These are phyloP conservation scores for Chrysomallon squamiferum DNA, from an alignment of 1,140 invertebrate genomes.

Conservation along the genomic window DNA sequence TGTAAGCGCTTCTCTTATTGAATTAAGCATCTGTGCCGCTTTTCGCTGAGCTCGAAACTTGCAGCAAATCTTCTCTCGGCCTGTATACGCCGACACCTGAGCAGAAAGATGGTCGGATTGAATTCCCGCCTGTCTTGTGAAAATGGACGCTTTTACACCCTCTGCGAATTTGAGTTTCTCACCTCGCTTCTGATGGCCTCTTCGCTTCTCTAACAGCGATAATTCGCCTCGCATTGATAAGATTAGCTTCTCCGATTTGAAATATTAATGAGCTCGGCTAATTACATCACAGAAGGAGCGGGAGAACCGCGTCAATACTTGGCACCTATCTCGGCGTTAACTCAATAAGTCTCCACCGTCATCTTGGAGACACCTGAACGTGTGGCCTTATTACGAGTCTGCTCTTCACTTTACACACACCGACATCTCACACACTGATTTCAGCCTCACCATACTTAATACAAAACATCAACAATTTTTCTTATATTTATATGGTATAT, in stretches of 20 bases:
- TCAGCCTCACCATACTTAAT: too few relatives aligned
- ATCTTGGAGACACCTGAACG: constrained; percentile 3
- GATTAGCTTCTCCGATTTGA: constrained; percentile 42
- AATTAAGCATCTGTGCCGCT: constrained; percentile 7
- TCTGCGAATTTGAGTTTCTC: constrained; percentile 45
- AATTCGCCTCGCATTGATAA: constrained; percentile 37
- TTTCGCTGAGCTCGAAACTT: neutral
- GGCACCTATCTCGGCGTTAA: constrained; percentile 38
- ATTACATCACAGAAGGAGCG: constrained; percentile 40
- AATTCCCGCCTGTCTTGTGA: constrained; percentile 40
- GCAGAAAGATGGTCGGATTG: constrained; percentile 22
- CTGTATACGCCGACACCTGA: constrained; percentile 17
- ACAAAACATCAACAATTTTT: too few relatives aligned
- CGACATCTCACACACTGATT: neutral
- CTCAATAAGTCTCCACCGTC: constrained; percentile 33
- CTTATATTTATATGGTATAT: too few relatives aligned
- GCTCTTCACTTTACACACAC: neutral
- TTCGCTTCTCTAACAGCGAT: constrained; percentile 23
- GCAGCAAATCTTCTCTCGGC: constrained; percentile 1
- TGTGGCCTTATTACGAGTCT: neutral
- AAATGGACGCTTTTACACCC: constrained; percentile 36
- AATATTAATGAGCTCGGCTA: constrained; percentile 44
- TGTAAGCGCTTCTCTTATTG: neutral
- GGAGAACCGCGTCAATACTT: constrained; percentile 40
- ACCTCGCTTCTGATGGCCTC: constrained; percentile 28